Conservation (phyloP, 1,140 invertebrate species). For the Bilobella aurantiaca region DNA sequence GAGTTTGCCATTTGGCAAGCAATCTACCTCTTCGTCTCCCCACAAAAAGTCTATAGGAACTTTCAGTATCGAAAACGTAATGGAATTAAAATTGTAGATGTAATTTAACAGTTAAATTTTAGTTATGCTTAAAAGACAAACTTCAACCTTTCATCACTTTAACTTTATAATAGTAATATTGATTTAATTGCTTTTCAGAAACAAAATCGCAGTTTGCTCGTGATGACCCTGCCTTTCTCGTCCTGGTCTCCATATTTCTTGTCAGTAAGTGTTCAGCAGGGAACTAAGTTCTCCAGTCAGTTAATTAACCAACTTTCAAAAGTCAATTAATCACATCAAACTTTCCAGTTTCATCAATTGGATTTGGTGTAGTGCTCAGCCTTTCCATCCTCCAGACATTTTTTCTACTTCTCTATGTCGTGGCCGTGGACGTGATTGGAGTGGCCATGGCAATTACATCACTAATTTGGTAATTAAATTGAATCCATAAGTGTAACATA, state of each 20-base stretch:
- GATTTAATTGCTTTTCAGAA: slow-evolving; percentile 53
- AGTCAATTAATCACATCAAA: background rate
- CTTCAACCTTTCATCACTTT: background rate
- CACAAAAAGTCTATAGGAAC: slow-evolving; percentile 96
- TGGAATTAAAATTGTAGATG: slow-evolving; percentile 3
- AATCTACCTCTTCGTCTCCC: slow-evolving; percentile 86
- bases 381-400: slow-evolving; percentile 66
- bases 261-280: slow-evolving; percentile 59
- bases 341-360: slow-evolving; percentile 71
- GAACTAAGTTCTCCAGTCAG: no score
- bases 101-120: no score
- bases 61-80: slow-evolving; percentile 97
- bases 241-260: slow-evolving; percentile 77
- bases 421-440: slow-evolving; percentile 89
- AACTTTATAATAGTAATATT: background rate
- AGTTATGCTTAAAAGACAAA: no score
- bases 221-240: slow-evolving; percentile 97
- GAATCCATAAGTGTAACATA: background rate
- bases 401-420: slow-evolving; percentile 79
- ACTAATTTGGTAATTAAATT: slow-evolving; percentile 62
- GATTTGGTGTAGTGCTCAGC: slow-evolving; percentile 70
- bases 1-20: slow-evolving; percentile 99
- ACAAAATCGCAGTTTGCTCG: slow-evolving; percentile 97
- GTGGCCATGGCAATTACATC: slow-evolving; percentile 80
- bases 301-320: background rate